phyloP scores from a whole-genome alignment of 1,140 invertebrate genomes.

The Hermetia illucens region DNA sequence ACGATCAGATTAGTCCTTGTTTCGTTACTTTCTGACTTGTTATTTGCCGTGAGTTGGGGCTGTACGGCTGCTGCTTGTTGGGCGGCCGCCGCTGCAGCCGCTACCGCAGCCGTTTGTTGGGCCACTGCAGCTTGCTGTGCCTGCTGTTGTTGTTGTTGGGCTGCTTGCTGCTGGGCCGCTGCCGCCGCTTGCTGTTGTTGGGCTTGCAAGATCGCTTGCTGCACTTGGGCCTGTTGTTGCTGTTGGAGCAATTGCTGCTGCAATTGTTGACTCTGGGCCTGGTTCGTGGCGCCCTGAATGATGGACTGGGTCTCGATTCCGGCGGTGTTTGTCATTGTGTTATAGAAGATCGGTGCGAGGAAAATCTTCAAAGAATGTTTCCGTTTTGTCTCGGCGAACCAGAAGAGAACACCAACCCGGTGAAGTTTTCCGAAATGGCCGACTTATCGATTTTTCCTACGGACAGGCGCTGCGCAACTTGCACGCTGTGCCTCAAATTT shows the following conservation, averaged over 20 bases:
- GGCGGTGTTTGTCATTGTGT: conserved; percentile 35
- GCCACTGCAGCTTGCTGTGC: no score
- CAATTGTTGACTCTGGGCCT: conserved; percentile 41
- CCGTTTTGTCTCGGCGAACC: no score
- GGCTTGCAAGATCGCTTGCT: conserved; percentile 28
- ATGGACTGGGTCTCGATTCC: conserved; percentile 36
- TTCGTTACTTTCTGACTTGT: conserved; percentile 14
- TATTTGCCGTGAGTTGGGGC: conserved; percentile 10
- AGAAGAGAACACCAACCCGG: no score
- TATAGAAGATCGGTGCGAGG: no score
- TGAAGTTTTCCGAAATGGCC: no score
- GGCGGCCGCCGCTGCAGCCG: neutral
- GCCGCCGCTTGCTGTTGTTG: conserved; percentile 40
- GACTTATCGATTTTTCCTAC: no score
- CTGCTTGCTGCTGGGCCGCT: conserved; percentile 65
- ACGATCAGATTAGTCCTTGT: conserved; percentile 68
- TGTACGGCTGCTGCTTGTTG: conserved; percentile 7
- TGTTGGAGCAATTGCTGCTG: conserved; percentile 61
- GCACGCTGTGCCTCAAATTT: no score
- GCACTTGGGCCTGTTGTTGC: conserved; percentile 29
- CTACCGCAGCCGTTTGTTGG: conserved; percentile 2
- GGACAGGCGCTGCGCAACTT: no score
- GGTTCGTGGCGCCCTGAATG: conserved; percentile 39
- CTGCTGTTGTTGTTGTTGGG: neutral
- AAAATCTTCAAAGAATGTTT: no score